A percentile compares a stretch with the other conserved stretches of the same genome.
phyloP scores from a whole-genome alignment of 2,113 vertebrate genomes.

The Dendrocopos noguchii region DNA sequence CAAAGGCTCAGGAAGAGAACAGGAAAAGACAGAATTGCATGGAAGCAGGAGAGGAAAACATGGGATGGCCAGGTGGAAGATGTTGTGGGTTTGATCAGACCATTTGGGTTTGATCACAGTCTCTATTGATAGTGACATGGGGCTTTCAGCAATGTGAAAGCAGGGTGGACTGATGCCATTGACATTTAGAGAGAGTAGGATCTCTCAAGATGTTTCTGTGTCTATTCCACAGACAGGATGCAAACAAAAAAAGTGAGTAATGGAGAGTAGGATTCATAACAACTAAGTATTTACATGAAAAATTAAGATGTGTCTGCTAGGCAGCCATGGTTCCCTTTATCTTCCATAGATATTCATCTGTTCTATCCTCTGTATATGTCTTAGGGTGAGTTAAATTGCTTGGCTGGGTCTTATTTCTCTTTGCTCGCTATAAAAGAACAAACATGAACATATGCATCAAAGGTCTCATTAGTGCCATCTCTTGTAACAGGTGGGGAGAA shows the following conservation, averaged over 20 bases:
- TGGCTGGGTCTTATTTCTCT: not conserved
- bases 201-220: not conserved
- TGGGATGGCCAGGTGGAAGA: fast-evolving
- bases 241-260: not conserved
- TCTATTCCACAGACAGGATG: not conserved
- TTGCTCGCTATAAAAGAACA: not conserved
- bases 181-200: not conserved
- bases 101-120: not conserved
- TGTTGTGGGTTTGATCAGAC: fast-evolving
- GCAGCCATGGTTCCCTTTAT: not conserved
- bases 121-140: not conserved
- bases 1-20: not conserved
- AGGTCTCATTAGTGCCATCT: not conserved
- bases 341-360: not conserved
- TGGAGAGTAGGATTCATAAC: not conserved
- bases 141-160: not conserved
- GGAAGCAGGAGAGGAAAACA: not conserved
- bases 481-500: constrained; percentile 74
- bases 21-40: not conserved
- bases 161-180: not conserved
- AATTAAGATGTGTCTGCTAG: not conserved
- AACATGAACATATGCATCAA: not conserved
- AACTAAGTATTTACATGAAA: not conserved
- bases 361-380: not conserved
- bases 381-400: not conserved